Evolutionary conservation across 2,797 vertebrate species (phyloP), one percentile per base, ranked within the genome.

Genomic region (Melanotaenia trifasciata): DNA sequence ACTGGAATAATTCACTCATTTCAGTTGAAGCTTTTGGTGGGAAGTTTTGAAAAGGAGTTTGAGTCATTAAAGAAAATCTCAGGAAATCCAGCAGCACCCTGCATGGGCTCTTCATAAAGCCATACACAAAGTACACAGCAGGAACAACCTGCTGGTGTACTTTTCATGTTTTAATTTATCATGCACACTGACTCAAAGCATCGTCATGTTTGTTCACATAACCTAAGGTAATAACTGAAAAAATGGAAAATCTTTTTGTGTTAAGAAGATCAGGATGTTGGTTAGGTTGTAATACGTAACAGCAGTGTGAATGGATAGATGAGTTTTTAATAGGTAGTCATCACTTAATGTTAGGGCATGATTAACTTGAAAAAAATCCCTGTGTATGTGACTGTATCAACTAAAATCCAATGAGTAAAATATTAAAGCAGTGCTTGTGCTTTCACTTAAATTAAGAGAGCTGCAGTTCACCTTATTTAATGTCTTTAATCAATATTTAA

Each of bases 211-310:
- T 60, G 65, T 64, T 50, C n/a, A 45, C 43, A 18, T 45, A 45
- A 16, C 43, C 43, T 45, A 5, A 20, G 43, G 43, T 20, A 45
- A 45, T 45, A 20, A 80, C 67, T 58, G 61, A 26, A 72, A 74
- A 73, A 62, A 54, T 28, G 1, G 74, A 70, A 71, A 22, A 33
- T 61, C 47, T 67, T 22, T 40, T 5, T 35, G 64, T 65, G 68
- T 79, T 73, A 78, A 78, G 72, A 68, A 67, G 59, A 83, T 79
- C 67, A 80, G 61, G 60, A 72, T 38, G 50, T 80, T 85, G 22
- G 76, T 50, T 73, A 61, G 47, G 60, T 79, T 59, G 20, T 64
- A 76, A 78, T 78, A 20, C 43, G 26, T 60, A 62, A 58, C 24
- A 43, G 14, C 18, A 16, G 14, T 73, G 30, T 54, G 22, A 59